These are phyloP conservation scores for Meloe dianella DNA, from an alignment of 2,888 invertebrate genomes.

Conservation along the genomic window DNA sequence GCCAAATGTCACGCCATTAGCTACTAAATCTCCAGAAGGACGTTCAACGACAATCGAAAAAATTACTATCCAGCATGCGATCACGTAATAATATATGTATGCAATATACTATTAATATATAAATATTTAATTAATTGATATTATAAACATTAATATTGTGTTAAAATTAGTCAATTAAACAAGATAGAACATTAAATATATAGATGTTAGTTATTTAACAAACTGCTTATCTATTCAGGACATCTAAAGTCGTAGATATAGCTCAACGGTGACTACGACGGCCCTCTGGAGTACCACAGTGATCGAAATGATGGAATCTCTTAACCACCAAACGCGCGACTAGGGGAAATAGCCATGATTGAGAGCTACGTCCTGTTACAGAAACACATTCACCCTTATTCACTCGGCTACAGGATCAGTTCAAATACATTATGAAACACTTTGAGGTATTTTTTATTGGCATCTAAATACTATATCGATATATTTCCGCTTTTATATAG, in stretches of 20 bases:
- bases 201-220: constrained; percentile 30
- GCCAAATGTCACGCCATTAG: constrained; percentile 59
- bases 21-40: constrained; percentile 58
- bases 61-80: constrained; percentile 57
- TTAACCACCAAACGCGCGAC: constrained; percentile 61
- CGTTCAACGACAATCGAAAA: constrained; percentile 52
- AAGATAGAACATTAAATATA: not conserved
- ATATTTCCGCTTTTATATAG: constrained; percentile 51
- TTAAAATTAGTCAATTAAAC: not conserved
- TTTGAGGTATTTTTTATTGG: constrained; percentile 60
- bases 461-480: constrained; percentile 60
- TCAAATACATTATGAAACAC: constrained; percentile 59
- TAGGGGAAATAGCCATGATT: constrained; percentile 62
- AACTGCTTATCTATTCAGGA: constrained; percentile 52
- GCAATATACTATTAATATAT: not conserved
- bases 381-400: constrained; percentile 38
- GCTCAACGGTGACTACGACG: constrained; percentile 58
- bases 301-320: constrained; percentile 62
- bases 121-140: not conserved
- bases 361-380: constrained; percentile 48
- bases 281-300: constrained; percentile 60
- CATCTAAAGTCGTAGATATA: constrained; percentile 54
- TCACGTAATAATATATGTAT: constrained; percentile 24
- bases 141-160: not conserved
- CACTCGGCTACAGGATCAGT: constrained; percentile 41